Evolutionary conservation across 2,797 vertebrate genomes (phyloP).

Genomic region (Florisuga fusca): DNA sequence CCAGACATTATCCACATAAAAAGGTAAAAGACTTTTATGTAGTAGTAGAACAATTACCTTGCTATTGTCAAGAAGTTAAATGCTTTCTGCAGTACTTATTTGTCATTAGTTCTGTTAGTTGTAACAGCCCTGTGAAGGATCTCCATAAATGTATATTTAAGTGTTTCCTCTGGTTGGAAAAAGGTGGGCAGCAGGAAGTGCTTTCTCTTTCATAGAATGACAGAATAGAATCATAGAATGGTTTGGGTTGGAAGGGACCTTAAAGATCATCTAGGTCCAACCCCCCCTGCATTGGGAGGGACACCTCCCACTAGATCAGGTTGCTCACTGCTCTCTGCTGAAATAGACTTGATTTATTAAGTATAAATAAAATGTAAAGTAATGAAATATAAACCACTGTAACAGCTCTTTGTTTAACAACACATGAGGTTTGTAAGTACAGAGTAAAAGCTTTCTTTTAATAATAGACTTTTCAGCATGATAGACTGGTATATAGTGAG

Average conservation of each 20-base stretch:
- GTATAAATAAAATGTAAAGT: neutral
- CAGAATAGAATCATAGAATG: too few species aligned
- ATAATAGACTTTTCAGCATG: neutral
- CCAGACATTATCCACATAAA: neutral
- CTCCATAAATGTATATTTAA: neutral
- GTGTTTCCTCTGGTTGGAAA: neutral
- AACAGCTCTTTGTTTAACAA: neutral
- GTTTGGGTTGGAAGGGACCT: too few species aligned
- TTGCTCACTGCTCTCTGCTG: neutral
- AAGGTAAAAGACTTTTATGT: neutral
- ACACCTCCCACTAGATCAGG: too few species aligned
- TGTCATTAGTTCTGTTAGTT: neutral
- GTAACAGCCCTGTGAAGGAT: neutral
- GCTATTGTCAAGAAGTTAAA: neutral
- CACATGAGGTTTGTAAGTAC: neutral
- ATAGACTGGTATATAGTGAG: constrained; percentile 74
- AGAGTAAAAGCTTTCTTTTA: neutral
- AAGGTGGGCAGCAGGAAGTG: neutral
- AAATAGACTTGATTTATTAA: neutral
- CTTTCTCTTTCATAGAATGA: neutral
- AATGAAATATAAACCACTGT: neutral
- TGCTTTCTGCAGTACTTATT: neutral
- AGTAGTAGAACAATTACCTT: neutral
- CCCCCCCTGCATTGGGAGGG: too few species aligned
- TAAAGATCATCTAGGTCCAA: too few species aligned